Conservation (phyloP, 2,888 invertebrate species). For the Eudasyphora cyanicolor region DNA sequence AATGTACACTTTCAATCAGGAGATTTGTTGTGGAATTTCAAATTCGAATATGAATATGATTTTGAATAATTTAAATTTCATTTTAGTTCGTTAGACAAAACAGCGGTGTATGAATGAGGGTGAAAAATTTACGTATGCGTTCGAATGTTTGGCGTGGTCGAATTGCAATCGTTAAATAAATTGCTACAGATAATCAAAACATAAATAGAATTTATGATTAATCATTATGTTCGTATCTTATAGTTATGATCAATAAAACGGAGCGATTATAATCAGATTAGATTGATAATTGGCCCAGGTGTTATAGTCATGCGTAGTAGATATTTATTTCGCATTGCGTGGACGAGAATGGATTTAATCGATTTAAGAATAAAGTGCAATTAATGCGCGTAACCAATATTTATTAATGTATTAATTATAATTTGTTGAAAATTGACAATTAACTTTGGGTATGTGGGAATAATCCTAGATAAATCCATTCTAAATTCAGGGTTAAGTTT, state of each 20-base stretch:
- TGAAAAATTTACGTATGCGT: too few relatives aligned
- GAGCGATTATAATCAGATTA: not conserved
- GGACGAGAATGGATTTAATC: not conserved
- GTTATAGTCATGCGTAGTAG: conserved; percentile 14
- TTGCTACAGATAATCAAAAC: conserved; percentile 27
- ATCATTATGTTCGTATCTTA: not conserved
- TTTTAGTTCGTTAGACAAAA: not conserved
- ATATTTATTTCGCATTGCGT: too few relatives aligned
- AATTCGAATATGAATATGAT: not conserved
- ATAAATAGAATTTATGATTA: conserved; percentile 25
- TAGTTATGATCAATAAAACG: not conserved
- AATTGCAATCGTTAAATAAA: not conserved
- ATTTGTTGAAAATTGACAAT: too few relatives aligned
- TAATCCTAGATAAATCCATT: too few relatives aligned
- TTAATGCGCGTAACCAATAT: too few relatives aligned
- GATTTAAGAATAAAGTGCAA: not conserved
- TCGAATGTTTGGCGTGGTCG: not conserved
- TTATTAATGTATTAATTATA: too few relatives aligned
- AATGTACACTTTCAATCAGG: not conserved
- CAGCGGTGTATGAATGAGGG: not conserved
- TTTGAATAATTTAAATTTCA: conserved; percentile 10
- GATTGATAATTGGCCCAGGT: conserved; percentile 32
- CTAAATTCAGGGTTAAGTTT: too few relatives aligned
- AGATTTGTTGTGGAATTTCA: not conserved
- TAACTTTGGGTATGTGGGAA: too few relatives aligned